Percentiles rank a stretch among this genome's conserved stretches.
Conservation (phyloP, 2,797 vertebrate genomes). For the Propithecus deckenii region DNA sequence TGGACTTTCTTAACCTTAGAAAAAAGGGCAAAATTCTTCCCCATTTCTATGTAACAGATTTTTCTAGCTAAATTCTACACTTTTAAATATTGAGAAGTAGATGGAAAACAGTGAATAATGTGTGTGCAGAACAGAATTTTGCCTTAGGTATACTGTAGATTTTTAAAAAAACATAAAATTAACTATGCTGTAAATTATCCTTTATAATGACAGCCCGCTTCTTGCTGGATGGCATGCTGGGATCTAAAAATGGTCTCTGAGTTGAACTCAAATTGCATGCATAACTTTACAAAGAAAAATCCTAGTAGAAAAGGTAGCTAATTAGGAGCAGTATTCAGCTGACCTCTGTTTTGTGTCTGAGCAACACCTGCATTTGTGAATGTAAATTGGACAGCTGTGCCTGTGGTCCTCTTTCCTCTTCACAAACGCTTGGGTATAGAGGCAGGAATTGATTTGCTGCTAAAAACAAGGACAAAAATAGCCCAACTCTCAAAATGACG, state of each 20-base stretch:
- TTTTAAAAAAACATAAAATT: conserved; percentile 58
- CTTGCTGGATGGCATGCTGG: conserved; percentile 58
- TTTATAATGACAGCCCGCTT: conserved; percentile 77
- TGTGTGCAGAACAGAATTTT: conserved; percentile 64
- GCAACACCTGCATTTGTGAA: conserved; percentile 79
- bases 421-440: conserved; percentile 48
- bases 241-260: conserved; percentile 64
- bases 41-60: not conserved
- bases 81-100: conserved; percentile 51
- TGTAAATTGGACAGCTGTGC: conserved; percentile 77
- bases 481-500: conserved; percentile 55
- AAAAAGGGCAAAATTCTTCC: conserved; percentile 29
- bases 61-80: not conserved
- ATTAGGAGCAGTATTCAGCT: conserved; percentile 75
- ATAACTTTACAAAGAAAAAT: conserved; percentile 78
- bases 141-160: conserved; percentile 54
- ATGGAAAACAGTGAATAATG: conserved; percentile 24
- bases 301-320: conserved; percentile 77
- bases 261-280: conserved; percentile 74
- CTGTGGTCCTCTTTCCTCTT: conserved; percentile 25
- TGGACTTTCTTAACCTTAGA: conserved; percentile 42
- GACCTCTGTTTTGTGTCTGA: conserved; percentile 78
- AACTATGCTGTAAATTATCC: conserved; percentile 66
- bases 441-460: conserved; percentile 49
- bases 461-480: conserved; percentile 73